phyloP scores from a whole-genome alignment of 2,797 vertebrate species.

The Steatocranus sp. region DNA sequence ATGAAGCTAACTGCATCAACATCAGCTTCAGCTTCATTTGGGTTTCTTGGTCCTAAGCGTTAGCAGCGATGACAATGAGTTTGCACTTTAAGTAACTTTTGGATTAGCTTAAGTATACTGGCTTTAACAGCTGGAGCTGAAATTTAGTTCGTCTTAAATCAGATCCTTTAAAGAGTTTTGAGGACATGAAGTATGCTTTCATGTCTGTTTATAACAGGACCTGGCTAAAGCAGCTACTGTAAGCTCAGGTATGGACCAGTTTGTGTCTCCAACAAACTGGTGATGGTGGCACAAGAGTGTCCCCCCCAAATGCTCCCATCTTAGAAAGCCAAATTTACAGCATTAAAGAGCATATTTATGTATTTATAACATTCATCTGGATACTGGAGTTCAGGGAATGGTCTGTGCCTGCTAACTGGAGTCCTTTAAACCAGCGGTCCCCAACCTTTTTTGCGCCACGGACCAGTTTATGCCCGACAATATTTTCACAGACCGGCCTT shows the following conservation, averaged over 20 bases:
- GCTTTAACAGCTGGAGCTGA: background rate
- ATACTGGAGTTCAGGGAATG: background rate
- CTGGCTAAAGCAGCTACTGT: background rate
- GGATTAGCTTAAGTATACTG: background rate
- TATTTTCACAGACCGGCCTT: too few relatives aligned
- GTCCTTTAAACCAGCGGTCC: background rate
- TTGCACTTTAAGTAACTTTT: background rate
- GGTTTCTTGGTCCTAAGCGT: background rate
- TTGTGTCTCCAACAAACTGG: background rate
- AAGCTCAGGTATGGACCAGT: background rate
- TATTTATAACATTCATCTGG: background rate
- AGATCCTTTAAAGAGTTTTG: background rate
- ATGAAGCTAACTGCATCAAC: background rate
- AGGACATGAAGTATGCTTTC: background rate
- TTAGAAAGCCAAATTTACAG: background rate
- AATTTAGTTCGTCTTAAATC: rapidly evolving
- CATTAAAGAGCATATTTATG: background rate
- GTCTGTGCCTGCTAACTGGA: background rate
- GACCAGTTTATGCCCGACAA: too few relatives aligned
- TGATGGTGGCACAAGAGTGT: background rate
- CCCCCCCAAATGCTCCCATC: background rate
- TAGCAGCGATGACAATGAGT: rapidly evolving
- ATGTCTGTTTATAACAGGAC: background rate
- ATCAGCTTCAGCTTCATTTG: background rate
- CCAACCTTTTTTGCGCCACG: too few relatives aligned